Evolutionary conservation across 2,797 vertebrate genomes (phyloP).

Genomic region (Myotis daubentonii): DNA sequence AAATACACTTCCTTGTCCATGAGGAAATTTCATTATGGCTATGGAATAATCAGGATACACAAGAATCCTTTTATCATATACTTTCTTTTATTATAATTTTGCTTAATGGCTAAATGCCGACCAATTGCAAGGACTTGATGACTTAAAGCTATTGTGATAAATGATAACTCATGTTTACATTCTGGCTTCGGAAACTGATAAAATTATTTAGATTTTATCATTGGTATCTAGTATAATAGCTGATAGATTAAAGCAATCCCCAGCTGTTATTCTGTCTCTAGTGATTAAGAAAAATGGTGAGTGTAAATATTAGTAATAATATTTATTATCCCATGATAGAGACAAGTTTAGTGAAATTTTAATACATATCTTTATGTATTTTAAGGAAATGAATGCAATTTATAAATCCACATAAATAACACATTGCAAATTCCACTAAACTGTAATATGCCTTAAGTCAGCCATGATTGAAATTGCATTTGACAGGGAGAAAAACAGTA

Average conservation of each 20-base stretch:
- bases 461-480: constrained; percentile 74
- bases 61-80: constrained; percentile 20
- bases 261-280: constrained; percentile 48
- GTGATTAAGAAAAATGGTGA: constrained; percentile 59
- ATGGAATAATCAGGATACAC: background rate
- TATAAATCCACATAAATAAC: constrained; percentile 52
- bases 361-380: constrained; percentile 44
- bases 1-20: background rate
- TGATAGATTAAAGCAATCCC: constrained; percentile 53
- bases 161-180: constrained; percentile 53
- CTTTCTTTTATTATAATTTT: constrained; percentile 47
- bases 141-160: constrained; percentile 63
- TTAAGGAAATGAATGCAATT: constrained; percentile 57
- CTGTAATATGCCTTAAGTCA: constrained; percentile 65
- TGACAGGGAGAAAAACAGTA: constrained; percentile 71
- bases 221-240: constrained; percentile 38
- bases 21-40: background rate
- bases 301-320: constrained; percentile 60
- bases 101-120: constrained; percentile 62
- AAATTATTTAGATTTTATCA: constrained; percentile 41
- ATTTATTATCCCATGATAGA: constrained; percentile 29
- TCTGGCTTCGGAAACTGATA: constrained; percentile 48
- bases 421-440: constrained; percentile 55
- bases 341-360: constrained; percentile 57
- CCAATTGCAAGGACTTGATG: constrained; percentile 54